Percentiles rank a stretch among this genome's conserved stretches.
Conservation (phyloP, 2,888 invertebrate genomes). For the Sericinus montela region DNA sequence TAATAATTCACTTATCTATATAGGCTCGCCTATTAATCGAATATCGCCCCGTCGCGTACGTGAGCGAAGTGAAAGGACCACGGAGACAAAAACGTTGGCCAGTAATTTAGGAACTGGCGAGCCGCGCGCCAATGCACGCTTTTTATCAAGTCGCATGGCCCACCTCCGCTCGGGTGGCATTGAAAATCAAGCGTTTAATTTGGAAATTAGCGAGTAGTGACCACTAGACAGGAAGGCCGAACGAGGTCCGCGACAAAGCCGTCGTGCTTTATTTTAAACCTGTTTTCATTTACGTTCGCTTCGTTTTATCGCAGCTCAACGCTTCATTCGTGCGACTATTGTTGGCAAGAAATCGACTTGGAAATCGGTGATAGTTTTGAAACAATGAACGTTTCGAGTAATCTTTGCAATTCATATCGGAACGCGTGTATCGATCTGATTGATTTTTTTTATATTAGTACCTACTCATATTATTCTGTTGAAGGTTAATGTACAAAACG, state of each 20-base stretch:
- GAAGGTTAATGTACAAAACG: not conserved
- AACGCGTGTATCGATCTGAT: too few relatives aligned
- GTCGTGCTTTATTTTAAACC: conserved; percentile 35
- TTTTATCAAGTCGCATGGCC: conserved; percentile 68
- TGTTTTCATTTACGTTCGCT: conserved; percentile 31
- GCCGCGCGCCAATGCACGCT: conserved; percentile 66
- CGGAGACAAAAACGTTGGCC: conserved; percentile 65
- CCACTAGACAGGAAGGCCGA: conserved; percentile 68
- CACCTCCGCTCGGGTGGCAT: conserved; percentile 71
- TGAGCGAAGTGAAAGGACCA: conserved; percentile 72
- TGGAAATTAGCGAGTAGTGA: conserved; percentile 73
- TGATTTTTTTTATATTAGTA: too few relatives aligned
- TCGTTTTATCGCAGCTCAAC: conserved; percentile 26
- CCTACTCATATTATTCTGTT: not conserved
- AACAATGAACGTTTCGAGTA: conserved; percentile 42
- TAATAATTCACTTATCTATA: conserved; percentile 68
- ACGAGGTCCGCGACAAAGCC: conserved; percentile 56
- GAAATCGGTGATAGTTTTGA: conserved; percentile 46
- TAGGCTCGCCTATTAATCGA: conserved; percentile 53
- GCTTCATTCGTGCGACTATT: conserved; percentile 13
- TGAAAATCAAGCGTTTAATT: conserved; percentile 75
- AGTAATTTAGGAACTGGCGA: conserved; percentile 63
- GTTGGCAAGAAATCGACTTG: conserved; percentile 21
- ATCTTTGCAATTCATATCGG: conserved; percentile 49
- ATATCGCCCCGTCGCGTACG: conserved; percentile 50